Evolutionary conservation across 2,797 vertebrate species (phyloP).

Genomic region (Pseudochirops cupreus): DNA sequence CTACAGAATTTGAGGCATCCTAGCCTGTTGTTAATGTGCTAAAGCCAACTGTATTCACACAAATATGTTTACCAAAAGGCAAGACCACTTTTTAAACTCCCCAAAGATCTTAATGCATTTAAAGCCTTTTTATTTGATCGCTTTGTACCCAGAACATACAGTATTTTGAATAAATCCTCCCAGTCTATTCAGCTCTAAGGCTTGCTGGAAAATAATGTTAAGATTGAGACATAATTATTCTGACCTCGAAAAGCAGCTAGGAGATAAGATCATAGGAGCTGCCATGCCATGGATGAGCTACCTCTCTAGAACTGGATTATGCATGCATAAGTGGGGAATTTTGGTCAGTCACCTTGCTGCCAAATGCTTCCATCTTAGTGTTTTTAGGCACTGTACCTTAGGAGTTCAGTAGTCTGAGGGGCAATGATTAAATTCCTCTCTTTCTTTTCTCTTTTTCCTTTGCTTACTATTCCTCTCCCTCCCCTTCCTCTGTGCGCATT

Average conservation of each 20-base stretch:
- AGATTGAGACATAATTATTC: neutral
- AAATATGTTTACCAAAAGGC: constrained; percentile 79
- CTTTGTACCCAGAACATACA: constrained; percentile 17
- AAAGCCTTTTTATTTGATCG: constrained; percentile 47
- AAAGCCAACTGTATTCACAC: constrained; percentile 70
- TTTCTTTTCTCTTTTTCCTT: neutral
- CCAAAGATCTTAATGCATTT: constrained; percentile 62
- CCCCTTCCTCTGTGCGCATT: neutral
- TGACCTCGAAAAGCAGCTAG: neutral
- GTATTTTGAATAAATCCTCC: neutral
- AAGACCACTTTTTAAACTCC: constrained; percentile 75
- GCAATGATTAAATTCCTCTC: neutral
- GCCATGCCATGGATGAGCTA: neutral
- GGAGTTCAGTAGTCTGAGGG: neutral
- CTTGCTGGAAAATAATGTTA: neutral
- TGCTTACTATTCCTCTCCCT: neutral
- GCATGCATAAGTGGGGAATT: neutral
- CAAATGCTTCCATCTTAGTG: neutral
- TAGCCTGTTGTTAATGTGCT: constrained; percentile 51
- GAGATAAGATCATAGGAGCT: neutral
- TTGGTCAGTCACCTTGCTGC: neutral
- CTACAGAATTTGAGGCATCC: constrained; percentile 59
- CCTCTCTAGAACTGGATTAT: neutral
- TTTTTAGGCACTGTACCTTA: neutral
- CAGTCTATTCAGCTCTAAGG: neutral